These are phyloP conservation scores for Anabacerthia variegaticeps DNA, from an alignment of 2,797 vertebrate genomes.

Conservation along the genomic window DNA sequence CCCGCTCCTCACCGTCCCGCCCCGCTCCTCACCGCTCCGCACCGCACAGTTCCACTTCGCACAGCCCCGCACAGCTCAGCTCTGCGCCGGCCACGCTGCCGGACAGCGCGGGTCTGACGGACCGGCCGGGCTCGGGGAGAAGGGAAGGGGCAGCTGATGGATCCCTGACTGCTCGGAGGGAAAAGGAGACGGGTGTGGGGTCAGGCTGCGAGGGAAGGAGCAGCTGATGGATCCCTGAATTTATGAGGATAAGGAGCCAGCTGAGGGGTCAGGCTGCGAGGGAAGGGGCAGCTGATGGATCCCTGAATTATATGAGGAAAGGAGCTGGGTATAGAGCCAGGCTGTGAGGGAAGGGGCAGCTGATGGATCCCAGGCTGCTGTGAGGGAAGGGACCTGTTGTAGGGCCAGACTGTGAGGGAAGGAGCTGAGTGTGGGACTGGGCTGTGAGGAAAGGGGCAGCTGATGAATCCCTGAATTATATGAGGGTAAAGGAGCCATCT, in stretches of 20 bases:
- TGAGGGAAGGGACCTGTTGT: background rate
- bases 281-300: background rate
- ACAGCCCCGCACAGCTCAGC: no score
- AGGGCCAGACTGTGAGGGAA: fast-evolving
- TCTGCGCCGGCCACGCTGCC: no score
- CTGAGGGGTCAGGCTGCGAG: no score
- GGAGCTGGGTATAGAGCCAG: fast-evolving
- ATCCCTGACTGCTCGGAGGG: background rate
- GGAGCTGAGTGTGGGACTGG: fast-evolving
- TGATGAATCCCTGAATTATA: no score
- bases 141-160: background rate
- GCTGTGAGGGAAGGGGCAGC: background rate
- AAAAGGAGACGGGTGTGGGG: fast-evolving
- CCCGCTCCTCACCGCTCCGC: no score
- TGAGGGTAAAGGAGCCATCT: no score
- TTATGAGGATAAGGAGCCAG: no score
- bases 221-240: background rate
- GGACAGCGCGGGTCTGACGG: no score
- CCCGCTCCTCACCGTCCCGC: no score
- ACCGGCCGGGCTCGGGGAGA: no score
- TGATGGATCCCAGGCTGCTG: background rate
- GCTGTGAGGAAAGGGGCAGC: background rate
- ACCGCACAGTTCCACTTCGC: no score
- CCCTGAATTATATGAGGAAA: background rate
- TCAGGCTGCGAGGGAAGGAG: no score